Evolutionary conservation across 2,888 invertebrate genomes (phyloP).

Genomic region (Ramazzottius varieornatus): DNA sequence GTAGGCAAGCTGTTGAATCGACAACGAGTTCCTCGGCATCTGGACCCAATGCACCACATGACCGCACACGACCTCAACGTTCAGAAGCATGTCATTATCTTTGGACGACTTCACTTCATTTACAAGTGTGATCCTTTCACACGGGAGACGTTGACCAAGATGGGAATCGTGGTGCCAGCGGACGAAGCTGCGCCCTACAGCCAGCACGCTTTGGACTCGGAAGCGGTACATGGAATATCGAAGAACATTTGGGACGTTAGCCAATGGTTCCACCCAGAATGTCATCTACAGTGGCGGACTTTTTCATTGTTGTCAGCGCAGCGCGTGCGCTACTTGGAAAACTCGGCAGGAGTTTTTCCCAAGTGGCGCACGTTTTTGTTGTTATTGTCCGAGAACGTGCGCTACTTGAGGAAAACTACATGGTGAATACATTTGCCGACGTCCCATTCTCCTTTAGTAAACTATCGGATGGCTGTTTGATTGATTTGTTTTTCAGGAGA

Average conservation of each 20-base stretch:
- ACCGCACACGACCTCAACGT: slow-evolving; percentile 65
- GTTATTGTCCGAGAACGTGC: too few relatives aligned
- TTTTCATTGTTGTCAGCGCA: not conserved
- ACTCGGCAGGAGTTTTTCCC: too few relatives aligned
- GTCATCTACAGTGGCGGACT: too few relatives aligned
- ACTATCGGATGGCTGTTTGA: too few relatives aligned
- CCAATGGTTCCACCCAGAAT: too few relatives aligned
- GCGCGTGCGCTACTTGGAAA: too few relatives aligned
- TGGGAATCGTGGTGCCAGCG: slow-evolving; percentile 43
- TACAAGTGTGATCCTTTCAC: slow-evolving; percentile 65
- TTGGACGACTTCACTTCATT: slow-evolving; percentile 51
- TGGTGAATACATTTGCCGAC: not conserved
- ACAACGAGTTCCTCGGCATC: slow-evolving; percentile 50
- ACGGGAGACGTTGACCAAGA: slow-evolving; percentile 48
- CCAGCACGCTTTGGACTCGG: slow-evolving; percentile 17
- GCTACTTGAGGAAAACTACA: not conserved
- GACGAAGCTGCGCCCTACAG: slow-evolving; percentile 11
- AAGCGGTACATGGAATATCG: not conserved
- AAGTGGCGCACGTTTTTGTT: too few relatives aligned
- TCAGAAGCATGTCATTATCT: slow-evolving; percentile 48
- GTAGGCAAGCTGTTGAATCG: slow-evolving; percentile 54
- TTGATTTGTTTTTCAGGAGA: slow-evolving; percentile 12
- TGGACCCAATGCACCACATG: slow-evolving; percentile 46
- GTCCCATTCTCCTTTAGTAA: not conserved
- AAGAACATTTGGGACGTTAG: too few relatives aligned